Evolutionary conservation across 2,797 vertebrate genomes (phyloP).

Genomic region (Champsocephalus gunnari): DNA sequence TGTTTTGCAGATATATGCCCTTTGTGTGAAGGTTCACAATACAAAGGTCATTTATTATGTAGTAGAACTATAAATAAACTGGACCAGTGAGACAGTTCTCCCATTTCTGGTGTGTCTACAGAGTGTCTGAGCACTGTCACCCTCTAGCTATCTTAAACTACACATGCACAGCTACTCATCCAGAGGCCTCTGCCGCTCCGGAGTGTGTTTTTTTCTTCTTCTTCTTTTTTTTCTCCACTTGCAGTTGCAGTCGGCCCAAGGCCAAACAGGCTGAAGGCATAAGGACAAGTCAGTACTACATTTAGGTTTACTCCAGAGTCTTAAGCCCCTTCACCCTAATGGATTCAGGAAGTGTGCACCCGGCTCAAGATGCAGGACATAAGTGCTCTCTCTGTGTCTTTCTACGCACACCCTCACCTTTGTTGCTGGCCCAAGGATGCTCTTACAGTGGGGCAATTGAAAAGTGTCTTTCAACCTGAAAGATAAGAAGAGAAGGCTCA

Average conservation of each 20-base stretch:
- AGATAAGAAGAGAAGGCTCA: slow-evolving; percentile 53
- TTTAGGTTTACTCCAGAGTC: slow-evolving; percentile 66
- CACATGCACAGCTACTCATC: slow-evolving; percentile 40
- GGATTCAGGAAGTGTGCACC: slow-evolving; percentile 68
- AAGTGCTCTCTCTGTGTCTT: slow-evolving; percentile 64
- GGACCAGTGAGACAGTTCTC: slow-evolving; percentile 26
- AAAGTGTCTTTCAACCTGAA: slow-evolving; percentile 57
- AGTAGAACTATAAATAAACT: slow-evolving; percentile 47
- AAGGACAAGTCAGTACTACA: slow-evolving; percentile 61
- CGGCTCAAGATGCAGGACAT: slow-evolving; percentile 63
- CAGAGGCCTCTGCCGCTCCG: slow-evolving; percentile 32
- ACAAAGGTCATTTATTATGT: slow-evolving; percentile 29
- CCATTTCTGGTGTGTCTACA: slow-evolving; percentile 47
- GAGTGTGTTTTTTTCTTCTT: slow-evolving; percentile 43
- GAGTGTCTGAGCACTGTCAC: slow-evolving; percentile 59
- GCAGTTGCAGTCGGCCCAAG: slow-evolving; percentile 58
- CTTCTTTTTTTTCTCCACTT: slow-evolving; percentile 66
- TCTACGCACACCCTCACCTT: slow-evolving; percentile 58
- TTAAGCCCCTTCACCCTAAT: slow-evolving; percentile 67
- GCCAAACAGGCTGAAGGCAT: slow-evolving; percentile 70
- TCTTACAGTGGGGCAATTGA: slow-evolving; percentile 66
- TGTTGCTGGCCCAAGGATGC: slow-evolving; percentile 67
- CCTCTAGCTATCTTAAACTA: slow-evolving; percentile 60
- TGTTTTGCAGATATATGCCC: slow-evolving; percentile 1
- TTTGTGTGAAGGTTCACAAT: slow-evolving; percentile 5